A percentile compares a stretch with the other conserved stretches of the same genome.
These are phyloP conservation scores for Stenurella melanura DNA, from an alignment of 2,888 invertebrate genomes.

Conservation along the genomic window DNA sequence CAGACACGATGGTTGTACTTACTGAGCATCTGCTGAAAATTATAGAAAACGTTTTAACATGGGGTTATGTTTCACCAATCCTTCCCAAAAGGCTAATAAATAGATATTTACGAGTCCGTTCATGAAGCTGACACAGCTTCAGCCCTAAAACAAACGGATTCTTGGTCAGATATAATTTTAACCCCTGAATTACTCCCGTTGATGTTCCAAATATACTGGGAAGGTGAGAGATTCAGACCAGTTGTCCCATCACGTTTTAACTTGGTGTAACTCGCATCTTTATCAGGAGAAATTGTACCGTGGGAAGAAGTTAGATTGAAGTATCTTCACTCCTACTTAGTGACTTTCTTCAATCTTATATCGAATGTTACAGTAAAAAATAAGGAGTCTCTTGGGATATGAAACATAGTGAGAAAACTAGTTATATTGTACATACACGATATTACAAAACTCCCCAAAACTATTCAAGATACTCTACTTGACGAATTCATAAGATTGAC, in stretches of 20 bases:
- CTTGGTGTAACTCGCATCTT: constrained; percentile 86
- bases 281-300: constrained; percentile 77
- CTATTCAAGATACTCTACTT: constrained; percentile 76
- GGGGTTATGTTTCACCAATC: constrained; percentile 85
- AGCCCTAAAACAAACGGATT: constrained; percentile 77
- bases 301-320: constrained; percentile 73
- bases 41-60: constrained; percentile 85
- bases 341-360: constrained; percentile 78
- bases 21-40: constrained; percentile 84
- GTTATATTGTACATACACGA: constrained; percentile 77
- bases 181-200: constrained; percentile 84
- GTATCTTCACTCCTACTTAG: constrained; percentile 78
- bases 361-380: constrained; percentile 77
- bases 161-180: constrained; percentile 87
- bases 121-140: constrained; percentile 81
- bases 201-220: constrained; percentile 89
- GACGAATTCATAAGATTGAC: constrained; percentile 79
- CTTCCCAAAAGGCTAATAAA: constrained; percentile 81
- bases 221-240: constrained; percentile 86
- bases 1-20: constrained; percentile 77
- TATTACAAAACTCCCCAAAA: constrained; percentile 73
- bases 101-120: constrained; percentile 83
- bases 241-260: constrained; percentile 85
- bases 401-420: constrained; percentile 80
- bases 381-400: constrained; percentile 81